Percentiles rank a stretch among this genome's conserved stretches.
Conservation (phyloP, 2,113 vertebrate genomes). For the Centropus bengalensis region DNA sequence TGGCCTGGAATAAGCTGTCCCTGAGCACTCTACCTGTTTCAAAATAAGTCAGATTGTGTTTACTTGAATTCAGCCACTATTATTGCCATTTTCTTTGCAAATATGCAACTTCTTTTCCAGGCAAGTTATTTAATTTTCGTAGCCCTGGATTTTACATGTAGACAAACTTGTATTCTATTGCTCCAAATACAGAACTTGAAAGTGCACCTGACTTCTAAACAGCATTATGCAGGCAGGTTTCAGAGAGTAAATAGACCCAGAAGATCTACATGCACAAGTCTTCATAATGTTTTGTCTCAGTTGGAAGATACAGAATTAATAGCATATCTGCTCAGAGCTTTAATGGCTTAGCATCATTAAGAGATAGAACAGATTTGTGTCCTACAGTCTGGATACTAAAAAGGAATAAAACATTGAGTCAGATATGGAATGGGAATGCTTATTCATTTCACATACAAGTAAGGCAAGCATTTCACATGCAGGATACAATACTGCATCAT, state of each 20-base stretch:
- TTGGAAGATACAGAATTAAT: neutral
- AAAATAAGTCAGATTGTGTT: conserved; percentile 54
- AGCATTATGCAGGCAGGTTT: conserved; percentile 18
- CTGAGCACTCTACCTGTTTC: conserved; percentile 58
- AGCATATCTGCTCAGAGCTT: neutral
- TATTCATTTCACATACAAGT: neutral
- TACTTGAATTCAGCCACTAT: conserved; percentile 36
- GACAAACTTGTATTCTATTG: conserved; percentile 33
- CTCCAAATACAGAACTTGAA: conserved; percentile 42
- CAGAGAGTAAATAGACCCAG: conserved; percentile 10
- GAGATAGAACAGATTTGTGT: neutral
- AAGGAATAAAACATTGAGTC: neutral
- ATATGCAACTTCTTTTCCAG: neutral
- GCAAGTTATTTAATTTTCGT: neutral
- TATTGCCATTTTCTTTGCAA: conserved; percentile 60
- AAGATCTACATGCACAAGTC: neutral
- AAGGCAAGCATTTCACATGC: neutral
- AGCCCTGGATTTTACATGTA: neutral
- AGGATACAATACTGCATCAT: conserved; percentile 1
- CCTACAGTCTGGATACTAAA: neutral
- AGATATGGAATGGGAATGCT: neutral
- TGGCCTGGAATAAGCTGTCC: conserved; percentile 64
- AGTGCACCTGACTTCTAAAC: conserved; percentile 56
- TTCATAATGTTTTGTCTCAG: neutral
- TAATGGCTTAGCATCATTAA: conserved; percentile 5